phyloP scores from a whole-genome alignment of 1,140 invertebrate genomes.

The Tyrophagus putrescentiae region DNA sequence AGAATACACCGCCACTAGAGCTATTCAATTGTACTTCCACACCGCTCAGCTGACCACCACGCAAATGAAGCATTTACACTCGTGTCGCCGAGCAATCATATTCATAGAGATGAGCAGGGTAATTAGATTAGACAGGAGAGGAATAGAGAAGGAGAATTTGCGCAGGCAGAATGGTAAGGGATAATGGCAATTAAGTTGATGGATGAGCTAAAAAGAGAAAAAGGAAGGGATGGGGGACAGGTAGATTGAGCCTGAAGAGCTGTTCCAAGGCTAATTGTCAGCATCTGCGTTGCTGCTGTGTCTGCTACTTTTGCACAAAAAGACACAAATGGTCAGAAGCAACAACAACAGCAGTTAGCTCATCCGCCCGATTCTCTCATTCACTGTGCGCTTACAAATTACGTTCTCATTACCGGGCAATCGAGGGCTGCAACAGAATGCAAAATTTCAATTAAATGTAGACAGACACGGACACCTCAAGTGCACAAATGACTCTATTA shows the following conservation, averaged over 20 bases:
- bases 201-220: too few relatives aligned
- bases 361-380: background rate
- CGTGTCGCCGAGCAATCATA: background rate
- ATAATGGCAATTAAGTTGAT: slow-evolving; percentile 16
- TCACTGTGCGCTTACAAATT: background rate
- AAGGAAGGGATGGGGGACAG: too few relatives aligned
- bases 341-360: background rate
- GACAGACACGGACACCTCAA: background rate
- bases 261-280: slow-evolving; percentile 2
- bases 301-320: too few relatives aligned
- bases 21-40: too few relatives aligned
- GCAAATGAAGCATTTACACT: background rate
- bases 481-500: slow-evolving; percentile 8
- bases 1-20: too few relatives aligned
- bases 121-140: slow-evolving; percentile 1
- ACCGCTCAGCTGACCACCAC: background rate
- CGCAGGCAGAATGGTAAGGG: background rate
- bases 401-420: background rate
- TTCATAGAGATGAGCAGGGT: background rate
- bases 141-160: background rate
- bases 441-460: background rate
- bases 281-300: background rate
- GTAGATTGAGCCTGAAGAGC: too few relatives aligned
- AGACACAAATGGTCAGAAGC: too few relatives aligned
- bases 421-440: too few relatives aligned